These are phyloP conservation scores for Sminthurides aquaticus DNA, from an alignment of 2,888 invertebrate species.

Conservation along the genomic window DNA sequence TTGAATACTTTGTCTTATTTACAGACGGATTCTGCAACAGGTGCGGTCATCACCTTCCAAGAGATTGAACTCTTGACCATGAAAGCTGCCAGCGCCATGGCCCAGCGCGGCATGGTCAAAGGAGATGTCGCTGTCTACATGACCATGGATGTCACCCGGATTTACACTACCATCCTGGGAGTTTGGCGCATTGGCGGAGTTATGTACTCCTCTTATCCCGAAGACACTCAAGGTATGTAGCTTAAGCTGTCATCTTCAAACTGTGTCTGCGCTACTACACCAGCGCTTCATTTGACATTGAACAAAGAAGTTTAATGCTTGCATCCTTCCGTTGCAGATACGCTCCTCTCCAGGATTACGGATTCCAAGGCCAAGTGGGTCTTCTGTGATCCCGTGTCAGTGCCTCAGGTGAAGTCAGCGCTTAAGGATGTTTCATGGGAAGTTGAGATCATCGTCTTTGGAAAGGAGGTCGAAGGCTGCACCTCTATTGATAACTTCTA, in stretches of 20 bases:
- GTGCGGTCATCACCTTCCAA: slow-evolving; percentile 29
- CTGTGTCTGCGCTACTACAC: no score
- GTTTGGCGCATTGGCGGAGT: slow-evolving; percentile 35
- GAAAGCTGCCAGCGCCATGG: slow-evolving; percentile 34
- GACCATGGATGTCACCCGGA: slow-evolving; percentile 39
- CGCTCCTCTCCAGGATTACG: slow-evolving; percentile 30
- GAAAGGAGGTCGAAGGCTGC: slow-evolving; percentile 25
- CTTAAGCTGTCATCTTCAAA: no score
- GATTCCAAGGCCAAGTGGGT: slow-evolving; percentile 41
- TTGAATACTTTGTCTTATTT: slow-evolving; percentile 4
- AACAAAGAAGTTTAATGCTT: no score
- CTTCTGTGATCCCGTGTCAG: slow-evolving; percentile 32
- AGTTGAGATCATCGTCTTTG: slow-evolving; percentile 38
- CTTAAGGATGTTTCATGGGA: slow-evolving; percentile 26
- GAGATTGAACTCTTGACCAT: slow-evolving; percentile 34
- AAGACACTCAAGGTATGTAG: slow-evolving; percentile 36
- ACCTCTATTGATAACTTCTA: slow-evolving; percentile 31
- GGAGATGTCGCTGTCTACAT: slow-evolving; percentile 39
- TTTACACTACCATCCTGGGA: slow-evolving; percentile 33
- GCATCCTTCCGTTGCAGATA: no score
- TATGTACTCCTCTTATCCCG: slow-evolving; percentile 37
- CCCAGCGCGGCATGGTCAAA: slow-evolving; percentile 33
- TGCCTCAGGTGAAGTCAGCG: slow-evolving; percentile 33
- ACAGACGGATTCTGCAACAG: slow-evolving; percentile 37
- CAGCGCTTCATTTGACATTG: no score